These are phyloP conservation scores for Hemitrygon akajei DNA, from an alignment of 2,797 vertebrate genomes.

Conservation along the genomic window DNA sequence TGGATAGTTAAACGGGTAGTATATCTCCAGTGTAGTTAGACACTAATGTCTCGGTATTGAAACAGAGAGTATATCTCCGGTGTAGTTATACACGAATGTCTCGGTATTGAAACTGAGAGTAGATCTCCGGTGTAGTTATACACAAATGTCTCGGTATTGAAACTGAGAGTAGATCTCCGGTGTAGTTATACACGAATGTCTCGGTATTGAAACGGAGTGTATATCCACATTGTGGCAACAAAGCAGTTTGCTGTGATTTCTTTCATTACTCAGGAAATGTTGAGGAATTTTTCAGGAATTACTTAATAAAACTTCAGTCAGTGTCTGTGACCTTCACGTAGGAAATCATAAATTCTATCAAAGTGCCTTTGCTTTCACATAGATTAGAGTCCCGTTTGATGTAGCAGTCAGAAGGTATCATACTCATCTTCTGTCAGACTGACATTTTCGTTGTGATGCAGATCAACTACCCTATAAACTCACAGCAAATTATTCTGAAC, in stretches of 20 bases:
- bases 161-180: too few relatives aligned
- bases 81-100: too few relatives aligned
- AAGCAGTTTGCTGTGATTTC: background rate
- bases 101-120: too few relatives aligned
- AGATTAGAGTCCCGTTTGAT: background rate
- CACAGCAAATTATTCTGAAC: too few relatives aligned
- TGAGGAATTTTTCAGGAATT: background rate
- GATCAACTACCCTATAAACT: too few relatives aligned
- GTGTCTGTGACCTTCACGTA: background rate
- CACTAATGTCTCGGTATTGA: too few relatives aligned
- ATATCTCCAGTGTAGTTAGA: too few relatives aligned
- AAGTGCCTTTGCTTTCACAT: background rate
- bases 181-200: too few relatives aligned
- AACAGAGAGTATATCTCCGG: too few relatives aligned
- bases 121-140: too few relatives aligned
- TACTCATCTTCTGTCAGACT: background rate
- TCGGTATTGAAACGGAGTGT: background rate
- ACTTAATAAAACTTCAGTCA: background rate
- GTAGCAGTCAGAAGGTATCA: background rate
- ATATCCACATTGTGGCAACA: background rate
- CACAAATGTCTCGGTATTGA: too few relatives aligned
- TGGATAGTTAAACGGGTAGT: too few relatives aligned
- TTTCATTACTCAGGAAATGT: slow-evolving; percentile 6
- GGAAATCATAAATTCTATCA: background rate
- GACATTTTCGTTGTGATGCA: background rate